Evolutionary conservation across 2,113 vertebrate genomes (phyloP), one percentile per base, ranked within the genome.

Genomic region (Rhea americana): DNA sequence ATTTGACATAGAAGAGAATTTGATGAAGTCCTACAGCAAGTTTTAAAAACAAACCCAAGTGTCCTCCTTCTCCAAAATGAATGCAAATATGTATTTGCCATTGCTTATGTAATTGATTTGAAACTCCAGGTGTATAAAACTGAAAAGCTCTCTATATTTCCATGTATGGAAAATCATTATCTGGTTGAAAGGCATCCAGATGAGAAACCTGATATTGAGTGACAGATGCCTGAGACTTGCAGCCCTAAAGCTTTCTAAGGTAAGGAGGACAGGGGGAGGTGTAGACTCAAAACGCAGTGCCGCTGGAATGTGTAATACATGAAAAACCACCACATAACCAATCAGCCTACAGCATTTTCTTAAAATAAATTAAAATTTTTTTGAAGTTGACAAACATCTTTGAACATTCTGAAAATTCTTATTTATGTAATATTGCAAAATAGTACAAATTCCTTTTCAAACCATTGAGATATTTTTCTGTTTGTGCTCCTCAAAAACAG

Each of bases 191-290:
- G 87, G 11, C 88, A 85, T 62, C 26, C 80, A 91, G 85, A 79
- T 84, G 70, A 77, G 56, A 90, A 93, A 63, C 13, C 3, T 24
- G 41, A 48, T 85, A 92, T 78, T 89, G 85, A 94, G n/a, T 86
- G 85, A 74, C 30, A 58, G 65, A 66, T 86, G 55, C 35, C 65
- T 76, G 78, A 87, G 74, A 59, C 89, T 47, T 80, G 47, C 56
- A 73, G 61, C 76, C 51, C 51, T 82, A 62, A 73, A 72, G 51
- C 72, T 81, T 35, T 85, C 79, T 85, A 65, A 72, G 80, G 35
- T 91, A 35, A 75, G 78, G 90, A 66, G 1, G 4, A 15, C 13
- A 45, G 43, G 41, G 72, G 32, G 11, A 85, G 45, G 55, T 47
- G 45, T 47, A 47, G 18, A 47, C 76, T 93, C 66, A 53, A 77